Evolutionary conservation across 2,113 vertebrate species (phyloP).

Genomic region (Mormyrus iriodes): DNA sequence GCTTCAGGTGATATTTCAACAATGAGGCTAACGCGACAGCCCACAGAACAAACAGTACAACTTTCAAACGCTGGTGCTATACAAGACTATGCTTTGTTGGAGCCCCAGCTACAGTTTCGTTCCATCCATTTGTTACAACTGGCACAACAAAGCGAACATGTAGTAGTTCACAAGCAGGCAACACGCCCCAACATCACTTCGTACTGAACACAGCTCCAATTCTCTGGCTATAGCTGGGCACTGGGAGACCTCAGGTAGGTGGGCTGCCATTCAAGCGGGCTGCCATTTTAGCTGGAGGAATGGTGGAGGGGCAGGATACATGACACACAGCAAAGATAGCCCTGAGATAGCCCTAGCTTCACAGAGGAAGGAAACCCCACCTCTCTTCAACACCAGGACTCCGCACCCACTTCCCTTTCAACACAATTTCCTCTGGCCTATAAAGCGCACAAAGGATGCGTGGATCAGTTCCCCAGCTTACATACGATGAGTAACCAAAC

Average conservation of each 20-base stretch:
- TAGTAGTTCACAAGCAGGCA: background rate
- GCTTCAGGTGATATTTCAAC: background rate
- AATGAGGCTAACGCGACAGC: background rate
- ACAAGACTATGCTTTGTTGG: background rate
- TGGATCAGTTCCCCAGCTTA: background rate
- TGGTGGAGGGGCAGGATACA: background rate
- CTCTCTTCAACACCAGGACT: background rate
- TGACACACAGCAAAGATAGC: background rate
- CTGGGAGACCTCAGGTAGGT: background rate
- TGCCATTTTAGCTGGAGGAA: background rate
- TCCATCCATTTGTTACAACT: background rate
- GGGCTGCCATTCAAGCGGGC: background rate
- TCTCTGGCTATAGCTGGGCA: background rate
- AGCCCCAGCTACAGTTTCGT: background rate
- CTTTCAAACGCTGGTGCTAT: background rate
- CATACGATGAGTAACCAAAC: background rate
- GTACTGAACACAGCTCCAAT: background rate
- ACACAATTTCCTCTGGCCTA: background rate
- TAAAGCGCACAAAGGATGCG: background rate
- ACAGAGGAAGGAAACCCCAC: background rate
- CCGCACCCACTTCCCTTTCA: background rate
- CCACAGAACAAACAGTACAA: background rate
- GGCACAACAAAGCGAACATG: background rate
- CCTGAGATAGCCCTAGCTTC: background rate
- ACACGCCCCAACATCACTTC: background rate